Evolutionary conservation across 2,888 invertebrate species (phyloP).

Genomic region (Rhimphoctona megacephalus): DNA sequence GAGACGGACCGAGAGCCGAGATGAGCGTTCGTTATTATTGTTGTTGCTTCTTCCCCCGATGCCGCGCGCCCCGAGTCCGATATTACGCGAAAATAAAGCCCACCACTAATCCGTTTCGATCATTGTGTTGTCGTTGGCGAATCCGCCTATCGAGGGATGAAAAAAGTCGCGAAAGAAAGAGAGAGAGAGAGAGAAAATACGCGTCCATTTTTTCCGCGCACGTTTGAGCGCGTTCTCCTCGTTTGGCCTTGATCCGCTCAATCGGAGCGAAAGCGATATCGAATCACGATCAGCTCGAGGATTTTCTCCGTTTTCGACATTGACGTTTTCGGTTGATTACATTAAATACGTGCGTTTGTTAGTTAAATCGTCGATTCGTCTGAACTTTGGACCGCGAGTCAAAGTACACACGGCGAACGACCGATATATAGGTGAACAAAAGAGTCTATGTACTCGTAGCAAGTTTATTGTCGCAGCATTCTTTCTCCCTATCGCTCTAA

Average conservation of each 20-base stretch:
- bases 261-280: not conserved
- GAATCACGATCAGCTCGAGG: not conserved
- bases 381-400: conserved; percentile 59
- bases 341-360: not conserved
- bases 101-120: conserved; percentile 23
- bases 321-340: not conserved
- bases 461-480: conserved; percentile 26
- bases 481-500: conserved; percentile 10
- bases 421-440: conserved; percentile 11
- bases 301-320: conserved; percentile 7
- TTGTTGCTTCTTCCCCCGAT: conserved; percentile 20
- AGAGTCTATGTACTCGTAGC: conserved; percentile 8
- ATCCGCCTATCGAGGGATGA: not conserved
- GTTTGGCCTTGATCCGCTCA: not conserved
- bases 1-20: conserved; percentile 6
- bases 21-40: conserved; percentile 29
- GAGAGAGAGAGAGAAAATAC: not conserved
- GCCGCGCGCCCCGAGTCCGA: conserved; percentile 13
- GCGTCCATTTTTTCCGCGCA: not conserved
- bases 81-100: conserved; percentile 34
- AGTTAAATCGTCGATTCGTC: not conserved
- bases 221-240: not conserved
- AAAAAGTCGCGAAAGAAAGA: not conserved
- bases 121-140: conserved; percentile 1
- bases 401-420: conserved; percentile 36